A percentile compares a stretch with the other conserved stretches of the same genome.
phyloP scores from a whole-genome alignment of 1,140 invertebrate genomes.

The Heliconius nattereri region DNA sequence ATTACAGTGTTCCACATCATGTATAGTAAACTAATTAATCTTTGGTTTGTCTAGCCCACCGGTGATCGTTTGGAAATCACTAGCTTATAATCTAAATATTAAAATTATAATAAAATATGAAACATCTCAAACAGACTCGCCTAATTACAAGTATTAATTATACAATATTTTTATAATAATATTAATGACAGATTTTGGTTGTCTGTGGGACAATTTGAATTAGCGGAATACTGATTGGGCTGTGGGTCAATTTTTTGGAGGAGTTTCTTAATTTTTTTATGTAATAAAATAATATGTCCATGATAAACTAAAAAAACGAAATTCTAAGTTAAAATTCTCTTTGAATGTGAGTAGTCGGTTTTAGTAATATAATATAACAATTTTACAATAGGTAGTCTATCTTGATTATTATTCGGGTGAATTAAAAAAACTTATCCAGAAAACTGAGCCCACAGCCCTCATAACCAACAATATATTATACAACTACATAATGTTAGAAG shows the following conservation, averaged over 20 bases:
- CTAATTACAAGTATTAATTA: conserved; percentile 48
- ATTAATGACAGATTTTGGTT: conserved; percentile 19
- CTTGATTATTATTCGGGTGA: background rate
- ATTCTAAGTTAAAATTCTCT: too few relatives aligned
- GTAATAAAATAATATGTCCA: too few relatives aligned
- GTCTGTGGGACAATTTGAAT: conserved; percentile 10
- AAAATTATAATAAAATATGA: conserved; percentile 71
- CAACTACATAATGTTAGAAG: conserved; percentile 14
- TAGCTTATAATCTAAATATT: conserved; percentile 45
- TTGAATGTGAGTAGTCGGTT: too few relatives aligned
- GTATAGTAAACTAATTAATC: conserved; percentile 63
- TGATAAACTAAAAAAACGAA: too few relatives aligned
- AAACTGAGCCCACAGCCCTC: background rate
- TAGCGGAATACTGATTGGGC: conserved; percentile 32
- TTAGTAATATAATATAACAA: too few relatives aligned
- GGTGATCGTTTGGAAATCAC: conserved; percentile 59
- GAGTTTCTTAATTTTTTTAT: background rate
- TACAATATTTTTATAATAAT: conserved; percentile 32
- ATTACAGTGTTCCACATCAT: conserved; percentile 66
- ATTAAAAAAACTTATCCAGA: background rate
- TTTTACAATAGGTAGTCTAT: background rate
- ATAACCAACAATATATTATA: conserved; percentile 13
- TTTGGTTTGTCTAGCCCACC: conserved; percentile 80
- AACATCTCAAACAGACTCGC: conserved; percentile 62
- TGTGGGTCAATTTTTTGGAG: conserved; percentile 2